These are phyloP conservation scores for Lacerta bilineata DNA, from an alignment of 2,797 vertebrate species.

Conservation along the genomic window DNA sequence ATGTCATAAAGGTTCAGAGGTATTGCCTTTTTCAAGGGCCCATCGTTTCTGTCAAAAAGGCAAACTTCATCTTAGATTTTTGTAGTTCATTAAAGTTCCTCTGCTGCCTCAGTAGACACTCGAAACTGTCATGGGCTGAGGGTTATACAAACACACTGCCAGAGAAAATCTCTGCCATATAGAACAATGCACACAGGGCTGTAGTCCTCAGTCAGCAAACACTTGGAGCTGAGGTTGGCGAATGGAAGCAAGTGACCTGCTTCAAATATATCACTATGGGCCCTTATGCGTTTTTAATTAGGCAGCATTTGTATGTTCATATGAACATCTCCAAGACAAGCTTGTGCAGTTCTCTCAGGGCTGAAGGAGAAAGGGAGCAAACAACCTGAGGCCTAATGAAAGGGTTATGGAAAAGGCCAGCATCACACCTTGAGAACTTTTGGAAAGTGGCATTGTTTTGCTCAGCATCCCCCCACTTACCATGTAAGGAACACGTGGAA, in stretches of 20 bases:
- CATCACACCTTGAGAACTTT: neutral
- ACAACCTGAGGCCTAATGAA: neutral
- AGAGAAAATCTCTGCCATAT: neutral
- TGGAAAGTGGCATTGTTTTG: too few relatives aligned
- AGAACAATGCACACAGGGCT: neutral
- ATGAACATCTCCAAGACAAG: neutral
- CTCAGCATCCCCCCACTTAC: neutral
- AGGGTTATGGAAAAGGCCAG: neutral
- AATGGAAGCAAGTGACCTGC: neutral
- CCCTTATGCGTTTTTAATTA: neutral
- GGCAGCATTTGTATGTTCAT: too few relatives aligned
- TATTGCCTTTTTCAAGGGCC: neutral
- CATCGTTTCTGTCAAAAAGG: neutral
- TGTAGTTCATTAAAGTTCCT: neutral
- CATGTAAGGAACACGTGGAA: neutral
- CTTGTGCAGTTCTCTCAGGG: neutral
- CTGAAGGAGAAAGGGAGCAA: neutral
- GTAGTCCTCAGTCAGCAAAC: neutral
- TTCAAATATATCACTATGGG: neutral
- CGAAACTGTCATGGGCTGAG: neutral
- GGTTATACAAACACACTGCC: neutral
- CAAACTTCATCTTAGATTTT: neutral
- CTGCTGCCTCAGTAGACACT: neutral
- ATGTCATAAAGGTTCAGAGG: neutral
- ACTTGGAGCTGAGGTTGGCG: neutral